Evolutionary conservation across 2,888 invertebrate genomes (phyloP), one percentile per base, ranked within the genome.

Genomic region (Clostera curtula): DNA sequence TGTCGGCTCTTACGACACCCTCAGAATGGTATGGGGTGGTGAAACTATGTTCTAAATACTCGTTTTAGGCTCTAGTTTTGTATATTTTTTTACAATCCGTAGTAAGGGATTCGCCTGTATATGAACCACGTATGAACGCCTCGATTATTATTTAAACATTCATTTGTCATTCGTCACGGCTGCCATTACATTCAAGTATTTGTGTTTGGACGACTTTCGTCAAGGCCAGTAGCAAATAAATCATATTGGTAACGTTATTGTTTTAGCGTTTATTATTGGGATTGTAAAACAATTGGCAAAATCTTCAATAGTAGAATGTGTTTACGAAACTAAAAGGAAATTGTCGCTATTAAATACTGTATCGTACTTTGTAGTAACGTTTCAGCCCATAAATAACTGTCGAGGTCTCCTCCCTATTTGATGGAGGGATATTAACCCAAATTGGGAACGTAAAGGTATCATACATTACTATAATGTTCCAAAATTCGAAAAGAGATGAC

Each of bases 81-180:
- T 27, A 20, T 12, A n/a, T 21, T 3, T 12, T 21, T 7, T 21
- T 11, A 10, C 10, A 24, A 27, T 30, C 12, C 20, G 24, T 36
- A 27, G 44, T 49, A 54, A 40, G 36, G 43, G 43, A 26, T 11
- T 21, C 25, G 31, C 23, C 29, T 41, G 33, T 42, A 47, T 39
- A 36, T 47, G 36, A 46, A 43, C 37, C 30, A 24, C 25, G 19
- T 31, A 27, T 36, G 35, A 36, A 43, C 34, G 32, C 47, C 34
- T 43, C 41, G 45, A 44, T 55, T 44, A 61, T 68, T 65, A 64
- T 69, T 65, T 62, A 66, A 58, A 64, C 58, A 65, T 65, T 63
- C 56, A 61, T 64, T 56, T 57, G 51, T 56, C 51, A 63, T 69
- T 68, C 62, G 68, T 69, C 64, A 65, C 50, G 57, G 58, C 58